Evolutionary conservation across 53 echinoderm and acorn worm genomes (phyloP), one percentile per base, ranked within the genome.

Genomic region (Paelopatides confundens): DNA sequence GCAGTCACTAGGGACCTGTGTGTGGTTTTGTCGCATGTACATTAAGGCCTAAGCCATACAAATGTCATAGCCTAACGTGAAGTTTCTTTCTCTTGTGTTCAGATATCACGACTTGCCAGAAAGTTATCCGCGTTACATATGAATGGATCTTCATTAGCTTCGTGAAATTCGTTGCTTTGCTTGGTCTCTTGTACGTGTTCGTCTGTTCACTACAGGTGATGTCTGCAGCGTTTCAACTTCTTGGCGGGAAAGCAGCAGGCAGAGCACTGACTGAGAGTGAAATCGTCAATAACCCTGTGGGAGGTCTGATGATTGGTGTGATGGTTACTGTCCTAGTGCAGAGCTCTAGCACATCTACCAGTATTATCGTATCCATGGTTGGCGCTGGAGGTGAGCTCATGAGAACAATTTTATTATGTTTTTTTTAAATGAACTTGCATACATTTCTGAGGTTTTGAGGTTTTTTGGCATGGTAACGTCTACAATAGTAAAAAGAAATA

Each of bases 331-430:
- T 97, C 23, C 86, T 97, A 8, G 98, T 97, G 29, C 98, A 97
- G 65, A 95, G 95, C 24, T 97, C 98, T 37, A 95, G 95, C 39
- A 97, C 98, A 3, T 97, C 98, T n/a, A 97, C 98, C 11, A 95
- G 95, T 15, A 95, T 97, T 87, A 87, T 97, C 12, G 98, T 97
- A 1, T 88, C 98, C 32, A 97, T 97, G 95, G 94, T 95, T 29
- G 93, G 93, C 4, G 95, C 98, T 6, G 70, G 86, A 33, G 90
- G 95, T 95, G 64, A 93, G 93, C 21, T 43, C 43, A 43, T 10
- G 43, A 43, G 12, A 10, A 43, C 5, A 43, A 43, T 10, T 10
- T 10, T 43, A n/a, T n/a, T n/a, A n/a, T n/a, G n/a, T n/a, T n/a
- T n/a, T n/a, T n/a, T n/a, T n/a, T 43, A 43, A 43, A 0, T 43